Percentiles rank a stretch among this genome's conserved stretches.
Conservation (phyloP, 2,888 invertebrate genomes). For the Hydriomena furcata region DNA sequence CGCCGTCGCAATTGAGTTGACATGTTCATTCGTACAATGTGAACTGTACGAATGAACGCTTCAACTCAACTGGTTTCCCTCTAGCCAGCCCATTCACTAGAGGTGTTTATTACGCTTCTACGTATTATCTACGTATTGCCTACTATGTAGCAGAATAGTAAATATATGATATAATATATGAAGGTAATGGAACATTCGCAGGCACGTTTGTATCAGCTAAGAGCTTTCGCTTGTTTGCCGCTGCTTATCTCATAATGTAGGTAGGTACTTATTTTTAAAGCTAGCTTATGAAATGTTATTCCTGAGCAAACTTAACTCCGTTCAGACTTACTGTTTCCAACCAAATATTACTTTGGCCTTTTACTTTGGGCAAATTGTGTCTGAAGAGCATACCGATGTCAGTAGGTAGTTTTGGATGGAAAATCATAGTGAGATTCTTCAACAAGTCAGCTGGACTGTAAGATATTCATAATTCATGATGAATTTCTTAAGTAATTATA, state of each 20-base stretch:
- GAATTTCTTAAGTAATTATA: too few relatives aligned
- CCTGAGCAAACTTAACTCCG: constrained; percentile 1
- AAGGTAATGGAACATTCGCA: constrained; percentile 10
- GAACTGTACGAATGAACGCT: neutral
- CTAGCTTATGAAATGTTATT: constrained; percentile 9
- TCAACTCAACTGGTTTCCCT: too few relatives aligned
- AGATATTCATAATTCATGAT: too few relatives aligned
- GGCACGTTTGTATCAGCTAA: constrained; percentile 17
- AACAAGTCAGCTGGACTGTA: too few relatives aligned
- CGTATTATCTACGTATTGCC: neutral
- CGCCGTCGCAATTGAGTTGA: too few relatives aligned
- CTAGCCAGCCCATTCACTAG: too few relatives aligned
- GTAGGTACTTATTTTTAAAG: constrained; percentile 14
- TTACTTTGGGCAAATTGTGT: too few relatives aligned
- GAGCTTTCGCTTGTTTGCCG: constrained; percentile 18
- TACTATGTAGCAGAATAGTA: neutral
- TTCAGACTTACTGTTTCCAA: neutral
- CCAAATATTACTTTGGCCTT: neutral
- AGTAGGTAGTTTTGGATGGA: too few relatives aligned
- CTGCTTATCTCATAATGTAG: constrained; percentile 17
- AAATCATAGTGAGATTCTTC: too few relatives aligned
- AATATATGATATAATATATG: too few relatives aligned
- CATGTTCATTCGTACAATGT: neutral
- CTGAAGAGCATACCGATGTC: too few relatives aligned
- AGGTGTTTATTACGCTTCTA: too few relatives aligned